These are phyloP conservation scores for Glossosoma conforme DNA, from an alignment of 1,140 invertebrate genomes.

Conservation along the genomic window DNA sequence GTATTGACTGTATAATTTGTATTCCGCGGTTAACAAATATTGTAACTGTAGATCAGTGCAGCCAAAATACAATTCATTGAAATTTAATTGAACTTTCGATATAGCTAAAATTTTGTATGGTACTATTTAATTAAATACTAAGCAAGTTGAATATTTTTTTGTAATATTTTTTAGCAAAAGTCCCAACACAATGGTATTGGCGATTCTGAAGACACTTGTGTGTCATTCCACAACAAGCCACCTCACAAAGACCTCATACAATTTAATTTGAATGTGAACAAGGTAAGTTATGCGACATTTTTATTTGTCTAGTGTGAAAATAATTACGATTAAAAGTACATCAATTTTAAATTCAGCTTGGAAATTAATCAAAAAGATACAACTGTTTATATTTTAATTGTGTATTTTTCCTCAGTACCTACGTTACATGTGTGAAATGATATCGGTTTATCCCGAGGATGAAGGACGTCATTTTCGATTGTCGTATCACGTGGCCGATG, in stretches of 20 bases:
- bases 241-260: slow-evolving; percentile 64
- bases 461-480: slow-evolving; percentile 59
- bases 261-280: slow-evolving; percentile 58
- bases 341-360: not conserved
- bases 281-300: slow-evolving; percentile 41
- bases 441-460: slow-evolving; percentile 65
- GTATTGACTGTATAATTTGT: too few species aligned
- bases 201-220: slow-evolving; percentile 68
- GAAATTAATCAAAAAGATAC: too few species aligned
- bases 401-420: slow-evolving; percentile 44
- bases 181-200: slow-evolving; percentile 69
- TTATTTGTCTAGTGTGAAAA: not conserved
- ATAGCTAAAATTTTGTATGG: too few species aligned
- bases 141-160: not conserved
- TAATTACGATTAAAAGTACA: not conserved
- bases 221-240: slow-evolving; percentile 61
- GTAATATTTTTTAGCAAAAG: slow-evolving; percentile 27
- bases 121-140: not conserved
- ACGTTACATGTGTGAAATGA: slow-evolving; percentile 61
- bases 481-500: slow-evolving; percentile 60
- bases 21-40: too few species aligned
- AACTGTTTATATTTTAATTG: too few species aligned
- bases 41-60: too few species aligned
- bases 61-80: too few species aligned
- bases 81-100: too few species aligned